These are phyloP conservation scores for Trinectes maculatus DNA, from an alignment of 2,113 vertebrate species.

Conservation along the genomic window DNA sequence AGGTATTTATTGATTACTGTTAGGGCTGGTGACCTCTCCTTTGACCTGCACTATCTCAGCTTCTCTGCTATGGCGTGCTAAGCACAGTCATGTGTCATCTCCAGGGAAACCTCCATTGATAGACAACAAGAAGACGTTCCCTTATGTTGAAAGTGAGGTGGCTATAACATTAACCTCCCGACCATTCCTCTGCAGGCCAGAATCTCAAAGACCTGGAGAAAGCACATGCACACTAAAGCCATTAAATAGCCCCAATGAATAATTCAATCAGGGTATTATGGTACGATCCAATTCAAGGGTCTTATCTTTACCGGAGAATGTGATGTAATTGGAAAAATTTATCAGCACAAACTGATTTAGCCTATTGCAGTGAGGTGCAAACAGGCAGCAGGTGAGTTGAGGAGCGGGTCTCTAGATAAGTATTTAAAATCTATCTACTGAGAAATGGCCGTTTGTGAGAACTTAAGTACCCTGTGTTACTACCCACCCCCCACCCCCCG, in stretches of 20 bases:
- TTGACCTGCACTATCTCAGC: constrained; percentile 66
- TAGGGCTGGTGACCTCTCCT: constrained; percentile 86
- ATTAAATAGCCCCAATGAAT: constrained; percentile 62
- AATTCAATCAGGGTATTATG: constrained; percentile 53
- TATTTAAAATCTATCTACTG: constrained; percentile 66
- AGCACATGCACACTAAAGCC: constrained; percentile 1
- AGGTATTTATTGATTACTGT: constrained; percentile 90
- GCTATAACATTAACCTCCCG: constrained; percentile 59
- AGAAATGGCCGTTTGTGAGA: constrained; percentile 30
- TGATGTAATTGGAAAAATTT: constrained; percentile 85
- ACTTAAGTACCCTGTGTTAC: constrained; percentile 44
- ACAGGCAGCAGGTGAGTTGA: constrained; percentile 41
- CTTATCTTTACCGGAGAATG: constrained; percentile 49
- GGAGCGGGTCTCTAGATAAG: constrained; percentile 76
- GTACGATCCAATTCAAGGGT: constrained; percentile 23
- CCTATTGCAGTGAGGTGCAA: constrained; percentile 78
- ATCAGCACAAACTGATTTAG: constrained; percentile 87
- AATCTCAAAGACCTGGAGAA: constrained; percentile 11
- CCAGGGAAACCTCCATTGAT: constrained; percentile 79
- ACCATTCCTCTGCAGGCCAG: constrained; percentile 34
- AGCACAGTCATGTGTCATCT: constrained; percentile 86
- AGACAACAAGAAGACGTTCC: constrained; percentile 76
- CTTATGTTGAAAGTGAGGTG: constrained; percentile 87
- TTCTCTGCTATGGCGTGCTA: constrained; percentile 81
- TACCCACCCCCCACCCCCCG: too few relatives aligned